Base-by-base conservation (phyloP, 1,140 invertebrate species). In the Telenomus remus region DNA sequence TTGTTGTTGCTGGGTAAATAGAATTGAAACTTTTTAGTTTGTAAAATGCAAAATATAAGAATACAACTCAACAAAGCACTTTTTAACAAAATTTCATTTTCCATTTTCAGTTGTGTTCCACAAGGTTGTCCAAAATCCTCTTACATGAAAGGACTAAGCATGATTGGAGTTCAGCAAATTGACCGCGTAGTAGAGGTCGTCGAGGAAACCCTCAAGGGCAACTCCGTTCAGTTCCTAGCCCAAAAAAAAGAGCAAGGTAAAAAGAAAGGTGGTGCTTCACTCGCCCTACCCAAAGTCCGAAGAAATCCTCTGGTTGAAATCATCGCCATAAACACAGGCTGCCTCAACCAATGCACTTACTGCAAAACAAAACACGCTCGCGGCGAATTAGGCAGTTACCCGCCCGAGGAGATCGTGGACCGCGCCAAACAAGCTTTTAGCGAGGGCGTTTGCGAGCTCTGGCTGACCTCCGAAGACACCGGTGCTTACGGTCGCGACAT, bases 181-280 rank as follows among this genome's bases (percentile, higher is more conserved):
- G 97, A 99, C 84, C 90, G 97, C 77, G 95, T 99, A n/a, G 94
- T 98, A 0, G 97, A 98, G 89, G 97, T 99, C n/a, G 97, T 99
- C 0, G 97, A 99, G 84, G 97, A 99, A 89, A 97, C 97, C 0
- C 84, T 99, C 0, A 98, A 98, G 91, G 97, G 96, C 87, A 91
- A 97, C 84, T 93, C 92, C 49, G 95, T 97, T 0, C 89, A 93
- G 71, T 89, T 97, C 27, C 90, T 98, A 65, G 93, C 94, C 0
- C 92, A 96, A 76, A 97, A 96, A 85, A 94, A 95, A 83, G 86
- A 90, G 69, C 89, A 91, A 46, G 94, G 94, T 0, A 94, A 93
- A 77, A 97, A 97, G 82, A 88, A 92, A 4, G 97, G 97, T 0
- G 97, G 97, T 0, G 95, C 97, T 0, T 91, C 94, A 0, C 87